Evolutionary conservation across 2,797 vertebrate species (phyloP), one percentile per base, ranked within the genome.

Genomic region (Octomys mimax): DNA sequence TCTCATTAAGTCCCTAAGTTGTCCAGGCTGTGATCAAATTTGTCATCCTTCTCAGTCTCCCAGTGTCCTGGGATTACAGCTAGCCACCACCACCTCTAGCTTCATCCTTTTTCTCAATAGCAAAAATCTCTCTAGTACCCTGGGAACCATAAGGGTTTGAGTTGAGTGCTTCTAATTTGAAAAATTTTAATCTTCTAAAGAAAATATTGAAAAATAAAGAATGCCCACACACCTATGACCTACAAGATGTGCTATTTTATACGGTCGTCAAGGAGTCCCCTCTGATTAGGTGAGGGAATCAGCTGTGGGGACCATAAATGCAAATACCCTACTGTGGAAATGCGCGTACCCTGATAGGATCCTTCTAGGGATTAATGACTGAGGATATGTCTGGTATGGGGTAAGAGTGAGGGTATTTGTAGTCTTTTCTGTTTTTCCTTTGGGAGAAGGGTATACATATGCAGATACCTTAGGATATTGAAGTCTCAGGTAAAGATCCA

Each of bases 111-210:
- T 21, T 57, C 87, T 87, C 33, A 89, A 87, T 24, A 62, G 59
- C 84, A 94, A 61, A 33, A 33, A 54, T 71, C 21, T 59, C 18
- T n/a, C 19, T 36, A 4, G 71, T 90, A 13, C 85, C 83, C 62
- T 66, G 59, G 73, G 73, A 94, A 84, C 11, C 80, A 88, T 46
- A 92, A 64, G 39, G 66, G 5, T 77, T 96, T 83, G n/a, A 70
- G 36, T 54, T 42, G 22, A n/a, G 31, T 88, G 16, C 12, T 59
- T 61, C 18, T 85, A 6, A n/a, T 84, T 93, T 57, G 33, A 46
- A 78, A 88, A 73, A 16, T 71, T 68, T 73, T 54, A 46, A 79
- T 39, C 88, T 90, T 39, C 52, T 54, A 54, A 81, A 19, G 73
- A 61, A 93, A 91, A 80, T 13, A 18, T 83, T 68, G 9, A 28